phyloP scores from a whole-genome alignment of 2,888 invertebrate genomes.

The Cantharis lateralis region DNA sequence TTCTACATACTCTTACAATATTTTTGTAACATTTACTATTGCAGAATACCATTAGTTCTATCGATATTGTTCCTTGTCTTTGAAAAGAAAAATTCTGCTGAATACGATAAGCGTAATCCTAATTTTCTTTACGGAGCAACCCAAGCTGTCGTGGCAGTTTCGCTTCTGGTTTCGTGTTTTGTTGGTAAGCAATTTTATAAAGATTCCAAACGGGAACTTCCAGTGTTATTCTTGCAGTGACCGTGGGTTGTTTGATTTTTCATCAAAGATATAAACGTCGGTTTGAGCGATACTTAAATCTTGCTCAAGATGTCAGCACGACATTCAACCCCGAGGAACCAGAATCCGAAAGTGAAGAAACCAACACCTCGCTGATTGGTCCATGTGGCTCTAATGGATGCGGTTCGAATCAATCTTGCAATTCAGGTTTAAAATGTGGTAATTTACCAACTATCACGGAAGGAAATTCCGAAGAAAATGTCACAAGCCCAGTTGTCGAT shows the following conservation, averaged over 20 bases:
- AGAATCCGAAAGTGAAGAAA: conserved; percentile 39
- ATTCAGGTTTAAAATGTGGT: conserved; percentile 35
- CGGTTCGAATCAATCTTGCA: not conserved
- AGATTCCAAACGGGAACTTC: not conserved
- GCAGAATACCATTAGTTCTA: conserved; percentile 69
- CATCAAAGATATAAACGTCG: conserved; percentile 80
- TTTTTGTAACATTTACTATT: conserved; percentile 41
- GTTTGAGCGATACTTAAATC: conserved; percentile 67
- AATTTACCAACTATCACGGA: conserved; percentile 52
- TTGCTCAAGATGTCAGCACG: conserved; percentile 63
- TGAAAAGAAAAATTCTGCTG: conserved; percentile 55
- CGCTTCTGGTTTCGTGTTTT: conserved; percentile 77
- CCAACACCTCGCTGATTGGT: not conserved
- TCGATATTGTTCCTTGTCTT: conserved; percentile 67
- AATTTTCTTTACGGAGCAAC: conserved; percentile 79
- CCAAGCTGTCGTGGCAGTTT: conserved; percentile 77
- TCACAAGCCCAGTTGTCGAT: conserved; percentile 57
- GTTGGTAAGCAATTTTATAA: conserved; percentile 65
- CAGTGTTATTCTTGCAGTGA: conserved; percentile 61
- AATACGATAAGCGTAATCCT: conserved; percentile 68
- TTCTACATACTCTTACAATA: not conserved
- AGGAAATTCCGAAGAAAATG: conserved; percentile 57
- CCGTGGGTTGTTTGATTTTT: conserved; percentile 79
- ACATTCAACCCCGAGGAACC: conserved; percentile 38
- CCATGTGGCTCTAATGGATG: not conserved